Evolutionary conservation across 2,888 invertebrate species (phyloP).

Genomic region (Pasiphila rectangulata): DNA sequence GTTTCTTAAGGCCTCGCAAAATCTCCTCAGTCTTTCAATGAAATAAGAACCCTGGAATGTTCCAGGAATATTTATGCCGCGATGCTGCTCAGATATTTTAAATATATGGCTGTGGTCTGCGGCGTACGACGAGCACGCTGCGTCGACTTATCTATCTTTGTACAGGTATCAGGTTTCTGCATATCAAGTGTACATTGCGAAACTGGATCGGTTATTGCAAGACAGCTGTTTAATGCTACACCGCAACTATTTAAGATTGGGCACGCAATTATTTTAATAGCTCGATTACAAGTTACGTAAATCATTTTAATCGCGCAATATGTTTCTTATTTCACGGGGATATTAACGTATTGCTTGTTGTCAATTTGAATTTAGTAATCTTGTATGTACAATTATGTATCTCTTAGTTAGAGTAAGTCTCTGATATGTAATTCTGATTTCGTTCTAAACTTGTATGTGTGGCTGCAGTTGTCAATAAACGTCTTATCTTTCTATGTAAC

Average conservation of each 20-base stretch:
- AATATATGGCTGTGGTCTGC: constrained; percentile 28
- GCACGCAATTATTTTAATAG: constrained; percentile 38
- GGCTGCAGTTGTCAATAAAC: no score
- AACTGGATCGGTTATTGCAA: constrained; percentile 50
- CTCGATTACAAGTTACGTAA: constrained; percentile 14
- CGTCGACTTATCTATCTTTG: constrained; percentile 61
- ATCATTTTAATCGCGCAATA: constrained; percentile 23
- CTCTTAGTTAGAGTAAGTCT: no score
- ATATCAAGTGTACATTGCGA: constrained; percentile 61
- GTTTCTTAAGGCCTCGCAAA: no score
- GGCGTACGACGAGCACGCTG: constrained; percentile 66
- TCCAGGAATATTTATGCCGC: not conserved
- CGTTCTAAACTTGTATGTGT: no score
- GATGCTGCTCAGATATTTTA: not conserved
- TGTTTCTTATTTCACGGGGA: constrained; percentile 15
- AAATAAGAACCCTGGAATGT: not conserved
- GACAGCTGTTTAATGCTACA: constrained; percentile 50
- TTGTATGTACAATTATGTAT: no score
- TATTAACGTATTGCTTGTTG: no score
- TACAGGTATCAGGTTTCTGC: constrained; percentile 60
- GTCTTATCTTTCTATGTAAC: no score
- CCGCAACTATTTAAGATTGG: constrained; percentile 40
- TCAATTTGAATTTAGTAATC: no score
- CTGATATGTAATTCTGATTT: no score
- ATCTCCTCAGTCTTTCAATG: not conserved